Evolutionary conservation across 2,113 vertebrate genomes (phyloP).

Genomic region (Acrocephalus arundinaceus): DNA sequence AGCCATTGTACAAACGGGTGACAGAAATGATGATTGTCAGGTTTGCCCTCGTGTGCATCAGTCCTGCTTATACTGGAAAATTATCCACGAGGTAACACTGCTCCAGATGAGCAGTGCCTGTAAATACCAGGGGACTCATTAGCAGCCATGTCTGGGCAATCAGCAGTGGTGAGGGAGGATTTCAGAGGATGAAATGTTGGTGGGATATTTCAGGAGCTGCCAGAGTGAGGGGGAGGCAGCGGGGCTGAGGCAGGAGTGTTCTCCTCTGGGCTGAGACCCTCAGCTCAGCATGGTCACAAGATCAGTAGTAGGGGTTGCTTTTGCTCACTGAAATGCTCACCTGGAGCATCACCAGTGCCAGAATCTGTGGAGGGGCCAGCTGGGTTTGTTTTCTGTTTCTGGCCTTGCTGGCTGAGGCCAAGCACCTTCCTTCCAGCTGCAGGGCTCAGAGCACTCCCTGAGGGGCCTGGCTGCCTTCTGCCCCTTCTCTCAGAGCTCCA

Average conservation of each 20-base stretch:
- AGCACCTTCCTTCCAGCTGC: no score
- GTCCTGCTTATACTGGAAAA: not conserved
- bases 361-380: not conserved
- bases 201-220: not conserved
- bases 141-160: not conserved
- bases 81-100: not conserved
- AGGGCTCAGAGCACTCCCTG: not conserved
- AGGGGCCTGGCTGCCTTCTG: not conserved
- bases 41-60: not conserved
- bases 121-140: not conserved
- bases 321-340: not conserved
- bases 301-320: not conserved
- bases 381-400: not conserved
- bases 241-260: not conserved
- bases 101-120: not conserved
- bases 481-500: not conserved
- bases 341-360: not conserved
- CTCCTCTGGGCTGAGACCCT: not conserved
- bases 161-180: not conserved
- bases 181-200: not conserved
- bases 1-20: not conserved
- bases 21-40: not conserved
- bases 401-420: not conserved
- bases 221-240: not conserved
- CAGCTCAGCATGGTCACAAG: not conserved